Base-by-base conservation (phyloP, 1,140 invertebrate species). In the Drosophila asahinai region DNA sequence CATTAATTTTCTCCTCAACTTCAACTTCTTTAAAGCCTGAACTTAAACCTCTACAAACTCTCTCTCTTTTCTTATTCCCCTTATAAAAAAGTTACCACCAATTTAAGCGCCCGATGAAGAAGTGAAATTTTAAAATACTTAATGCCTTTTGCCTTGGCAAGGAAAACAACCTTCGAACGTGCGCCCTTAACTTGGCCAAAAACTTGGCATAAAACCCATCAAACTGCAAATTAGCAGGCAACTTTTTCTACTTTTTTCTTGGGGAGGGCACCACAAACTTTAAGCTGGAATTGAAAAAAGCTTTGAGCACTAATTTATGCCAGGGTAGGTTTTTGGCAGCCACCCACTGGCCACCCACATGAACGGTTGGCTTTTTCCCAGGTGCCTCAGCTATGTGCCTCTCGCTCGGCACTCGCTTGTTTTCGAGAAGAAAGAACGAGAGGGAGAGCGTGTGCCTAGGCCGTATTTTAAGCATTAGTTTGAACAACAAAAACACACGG, bases 391-490 rank as follows among this genome's bases (percentile, higher is more conserved):
- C 45, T 59, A 43, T 38, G 22, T 30, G 40, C 33, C 54, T 55
- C 54, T 61, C 38, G 19, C 73, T 77, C 62, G 55, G n/a, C 19
- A 19, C 38, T n/a, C 25, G 22, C 36, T 33, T 38, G 42, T 2
- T 43, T 48, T 12, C 14, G 3, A 15, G 33, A 2, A 19, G 42
- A 19, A 5, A 33, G 40, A 54, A 33, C 36, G 61, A n/a, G 66
- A 72, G 73, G 36, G 49, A 66, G 64, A 45, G 45, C 52, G 33
- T 55, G 22, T 30, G 67, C 48, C 71, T 90, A 90, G 86, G 86
- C 86, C 81, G 86, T 80, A 89, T 89, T 89, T 89, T 90, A 90
- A 89, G 86, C 86, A 89, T 89, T 89, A 89, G 86, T 90, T 89
- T 86, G 75, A 89, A 89, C 86, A 89, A 90, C 86, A 89, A 81